These are phyloP conservation scores for Drosophila mayaguana DNA, from an alignment of 2,888 invertebrate genomes.

Conservation along the genomic window DNA sequence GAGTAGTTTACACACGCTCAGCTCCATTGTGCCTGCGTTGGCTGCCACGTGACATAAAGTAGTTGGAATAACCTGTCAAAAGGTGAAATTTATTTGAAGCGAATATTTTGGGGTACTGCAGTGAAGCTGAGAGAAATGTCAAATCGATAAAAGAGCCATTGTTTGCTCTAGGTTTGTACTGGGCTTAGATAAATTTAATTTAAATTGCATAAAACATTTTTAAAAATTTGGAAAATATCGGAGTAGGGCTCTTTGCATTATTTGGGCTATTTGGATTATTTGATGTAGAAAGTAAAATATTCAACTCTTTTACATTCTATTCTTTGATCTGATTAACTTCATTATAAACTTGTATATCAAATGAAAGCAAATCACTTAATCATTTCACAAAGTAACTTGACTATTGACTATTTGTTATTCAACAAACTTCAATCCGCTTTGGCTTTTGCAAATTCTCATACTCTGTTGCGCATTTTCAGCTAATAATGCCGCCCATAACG, in stretches of 20 bases:
- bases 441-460: background rate
- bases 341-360: too few species aligned
- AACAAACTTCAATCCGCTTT: background rate
- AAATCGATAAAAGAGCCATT: background rate
- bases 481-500: too few species aligned
- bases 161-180: background rate
- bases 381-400: background rate
- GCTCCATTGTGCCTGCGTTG: background rate
- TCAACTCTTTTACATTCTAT: too few species aligned
- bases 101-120: background rate
- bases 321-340: background rate
- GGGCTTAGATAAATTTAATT: too few species aligned
- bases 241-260: too few species aligned
- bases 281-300: too few species aligned
- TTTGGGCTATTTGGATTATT: too few species aligned
- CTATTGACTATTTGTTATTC: background rate
- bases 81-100: slow-evolving; percentile 4
- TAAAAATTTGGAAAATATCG: too few species aligned
- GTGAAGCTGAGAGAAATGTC: background rate
- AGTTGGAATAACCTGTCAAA: slow-evolving; percentile 9
- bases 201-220: too few species aligned
- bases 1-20: slow-evolving; percentile 8
- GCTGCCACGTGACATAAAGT: slow-evolving; percentile 20
- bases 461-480: background rate
- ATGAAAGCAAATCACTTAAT: background rate